Evolutionary conservation across 2,797 vertebrate genomes (phyloP), one percentile per base, ranked within the genome.

Genomic region (Gastrophryne carolinensis): DNA sequence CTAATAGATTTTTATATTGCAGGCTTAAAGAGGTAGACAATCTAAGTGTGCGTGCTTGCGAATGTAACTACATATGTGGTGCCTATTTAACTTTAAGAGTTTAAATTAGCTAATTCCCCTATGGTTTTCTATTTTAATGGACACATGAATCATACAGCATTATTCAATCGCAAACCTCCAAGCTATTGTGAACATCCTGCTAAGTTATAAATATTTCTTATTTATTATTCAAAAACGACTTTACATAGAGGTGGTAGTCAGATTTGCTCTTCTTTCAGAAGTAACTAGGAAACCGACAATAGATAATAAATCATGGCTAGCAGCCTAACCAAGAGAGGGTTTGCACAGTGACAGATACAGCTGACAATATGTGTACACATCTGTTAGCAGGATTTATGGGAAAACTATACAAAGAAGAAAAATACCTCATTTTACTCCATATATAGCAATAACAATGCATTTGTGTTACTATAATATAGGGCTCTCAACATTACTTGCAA

Each of bases 261-360:
- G 58, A 86, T 85, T 86, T 86, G 57, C 72, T 84, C 84, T 84
- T 85, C 84, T 85, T 68, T 81, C 81, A 81, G 79, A 67, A 37
- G 80, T 85, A 87, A 80, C 61, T 80, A 17, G 75, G 75, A 83
- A 72, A 88, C 75, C 79, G 82, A 88, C 84, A 87, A 81, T 68
- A 74, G 75, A 87, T 81, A 85, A 89, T 91, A 90, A 89, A 89
- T 91, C 86, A 89, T 79, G 67, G 84, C 81, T 84, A 89, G 84
- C 85, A 80, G 81, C 86, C 82, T 75, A 76, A 72, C 80, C 85
- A 82, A 83, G 80, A 87, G 82, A 80, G 82, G 87, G 75, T 79
- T 85, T 80, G 78, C 75, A 81, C 69, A 73, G 80, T 86, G 85
- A 89, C 83, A 89, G 89, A 89, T 87, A 85, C 83, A 86, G 81